These are phyloP conservation scores for Bombus picipes DNA, from an alignment of 1,140 invertebrate species.

Conservation along the genomic window DNA sequence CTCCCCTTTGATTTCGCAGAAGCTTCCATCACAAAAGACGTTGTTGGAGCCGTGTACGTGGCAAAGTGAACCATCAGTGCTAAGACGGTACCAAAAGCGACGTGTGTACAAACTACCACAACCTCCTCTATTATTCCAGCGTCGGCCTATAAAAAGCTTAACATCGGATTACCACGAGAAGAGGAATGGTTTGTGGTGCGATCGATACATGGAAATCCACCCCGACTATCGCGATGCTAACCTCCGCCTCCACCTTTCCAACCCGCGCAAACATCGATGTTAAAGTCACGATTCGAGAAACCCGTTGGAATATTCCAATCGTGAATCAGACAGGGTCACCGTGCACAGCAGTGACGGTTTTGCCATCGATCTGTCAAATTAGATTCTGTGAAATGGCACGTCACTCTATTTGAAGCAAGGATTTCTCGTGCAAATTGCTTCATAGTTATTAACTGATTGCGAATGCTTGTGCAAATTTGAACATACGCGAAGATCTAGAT, in stretches of 20 bases:
- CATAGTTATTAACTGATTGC: background rate
- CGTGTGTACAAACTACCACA: conserved; percentile 37
- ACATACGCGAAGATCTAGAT: no score
- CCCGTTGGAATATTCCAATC: conserved; percentile 23
- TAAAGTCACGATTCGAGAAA: conserved; percentile 10
- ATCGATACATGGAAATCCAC: conserved; percentile 47
- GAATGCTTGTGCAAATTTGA: background rate
- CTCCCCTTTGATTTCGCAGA: background rate
- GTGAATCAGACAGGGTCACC: background rate
- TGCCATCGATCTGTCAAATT: conserved; percentile 25
- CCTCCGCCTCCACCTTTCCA: background rate
- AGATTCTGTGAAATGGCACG: background rate
- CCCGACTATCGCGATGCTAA: conserved; percentile 16
- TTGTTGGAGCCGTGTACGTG: background rate
- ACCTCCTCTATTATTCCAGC: conserved; percentile 4
- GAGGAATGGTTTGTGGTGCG: background rate
- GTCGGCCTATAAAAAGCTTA: conserved; percentile 47
- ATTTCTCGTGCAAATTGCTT: background rate
- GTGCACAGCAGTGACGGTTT: background rate
- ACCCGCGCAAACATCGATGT: background rate
- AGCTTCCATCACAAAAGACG: background rate
- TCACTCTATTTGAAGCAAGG: background rate
- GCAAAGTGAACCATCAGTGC: background rate
- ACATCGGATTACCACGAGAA: conserved; percentile 27
- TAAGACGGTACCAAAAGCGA: conserved; percentile 3